phyloP scores from a whole-genome alignment of 1,140 invertebrate species.

The Apis cerana region DNA sequence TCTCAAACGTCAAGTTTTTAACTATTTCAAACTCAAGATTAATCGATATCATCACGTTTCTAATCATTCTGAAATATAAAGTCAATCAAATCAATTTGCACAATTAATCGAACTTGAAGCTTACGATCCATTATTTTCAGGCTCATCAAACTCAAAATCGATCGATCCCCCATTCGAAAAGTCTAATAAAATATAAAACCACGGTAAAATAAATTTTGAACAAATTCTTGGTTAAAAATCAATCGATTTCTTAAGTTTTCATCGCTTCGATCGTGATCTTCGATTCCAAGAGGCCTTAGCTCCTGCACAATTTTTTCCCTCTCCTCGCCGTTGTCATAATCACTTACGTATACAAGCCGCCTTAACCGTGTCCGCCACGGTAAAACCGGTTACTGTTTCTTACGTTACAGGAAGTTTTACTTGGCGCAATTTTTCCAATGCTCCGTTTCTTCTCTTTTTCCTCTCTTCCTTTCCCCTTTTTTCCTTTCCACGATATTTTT shows the following conservation, averaged over 20 bases:
- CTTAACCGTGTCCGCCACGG: constrained; percentile 19
- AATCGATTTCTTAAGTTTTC: background rate
- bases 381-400: constrained; percentile 49
- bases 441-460: background rate
- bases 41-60: background rate
- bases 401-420: constrained; percentile 49
- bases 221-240: background rate
- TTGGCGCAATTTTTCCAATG: constrained; percentile 34
- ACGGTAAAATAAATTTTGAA: no score
- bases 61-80: background rate
- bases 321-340: constrained; percentile 18
- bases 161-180: background rate
- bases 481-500: background rate
- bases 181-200: no score
- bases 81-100: background rate
- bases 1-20: background rate
- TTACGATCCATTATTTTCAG: no score
- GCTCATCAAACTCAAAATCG: background rate
- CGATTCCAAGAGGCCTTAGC: background rate
- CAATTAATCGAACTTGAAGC: background rate
- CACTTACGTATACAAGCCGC: background rate
- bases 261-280: background rate
- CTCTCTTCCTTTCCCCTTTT: background rate
- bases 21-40: background rate
- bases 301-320: background rate